Percentiles rank a stretch among this genome's conserved stretches.
These are phyloP conservation scores for Eriocheir sinensis DNA, from an alignment of 1,140 invertebrate species.

Conservation along the genomic window DNA sequence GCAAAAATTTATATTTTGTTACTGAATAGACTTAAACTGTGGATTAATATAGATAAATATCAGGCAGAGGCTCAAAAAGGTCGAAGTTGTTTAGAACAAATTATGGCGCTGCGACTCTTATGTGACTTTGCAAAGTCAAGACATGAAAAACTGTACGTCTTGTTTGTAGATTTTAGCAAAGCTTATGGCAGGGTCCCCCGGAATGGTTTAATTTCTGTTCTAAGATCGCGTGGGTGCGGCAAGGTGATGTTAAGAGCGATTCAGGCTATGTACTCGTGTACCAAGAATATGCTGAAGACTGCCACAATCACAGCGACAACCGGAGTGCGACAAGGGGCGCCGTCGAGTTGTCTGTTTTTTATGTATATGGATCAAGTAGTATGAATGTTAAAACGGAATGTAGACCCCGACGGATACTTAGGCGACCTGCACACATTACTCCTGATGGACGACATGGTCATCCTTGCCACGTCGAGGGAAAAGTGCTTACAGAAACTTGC, in stretches of 20 bases:
- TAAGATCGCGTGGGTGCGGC: not conserved
- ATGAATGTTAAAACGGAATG: not conserved
- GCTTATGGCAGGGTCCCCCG: not conserved
- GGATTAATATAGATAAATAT: not conserved
- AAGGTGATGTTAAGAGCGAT: not conserved
- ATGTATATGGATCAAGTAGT: conserved; percentile 49
- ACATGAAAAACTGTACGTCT: not conserved
- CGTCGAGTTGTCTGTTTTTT: conserved; percentile 34
- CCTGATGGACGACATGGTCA: conserved; percentile 37
- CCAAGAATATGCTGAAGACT: not conserved
- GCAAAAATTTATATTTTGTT: too few species aligned
- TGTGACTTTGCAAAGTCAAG: not conserved
- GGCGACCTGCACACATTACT: not conserved
- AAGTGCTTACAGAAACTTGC: conserved; percentile 6
- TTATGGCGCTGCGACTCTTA: not conserved
- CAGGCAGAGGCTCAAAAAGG: conserved; percentile 31
- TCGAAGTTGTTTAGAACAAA: not conserved
- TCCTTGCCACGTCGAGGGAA: not conserved
- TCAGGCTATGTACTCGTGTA: not conserved
- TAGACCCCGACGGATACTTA: not conserved
- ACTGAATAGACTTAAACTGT: too few species aligned
- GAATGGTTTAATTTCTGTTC: not conserved
- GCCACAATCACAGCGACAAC: not conserved
- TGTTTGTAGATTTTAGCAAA: conserved; percentile 37
- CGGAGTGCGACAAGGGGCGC: conserved; percentile 31